Conservation (phyloP, 2,797 vertebrate genomes). For the Florisuga fusca region DNA sequence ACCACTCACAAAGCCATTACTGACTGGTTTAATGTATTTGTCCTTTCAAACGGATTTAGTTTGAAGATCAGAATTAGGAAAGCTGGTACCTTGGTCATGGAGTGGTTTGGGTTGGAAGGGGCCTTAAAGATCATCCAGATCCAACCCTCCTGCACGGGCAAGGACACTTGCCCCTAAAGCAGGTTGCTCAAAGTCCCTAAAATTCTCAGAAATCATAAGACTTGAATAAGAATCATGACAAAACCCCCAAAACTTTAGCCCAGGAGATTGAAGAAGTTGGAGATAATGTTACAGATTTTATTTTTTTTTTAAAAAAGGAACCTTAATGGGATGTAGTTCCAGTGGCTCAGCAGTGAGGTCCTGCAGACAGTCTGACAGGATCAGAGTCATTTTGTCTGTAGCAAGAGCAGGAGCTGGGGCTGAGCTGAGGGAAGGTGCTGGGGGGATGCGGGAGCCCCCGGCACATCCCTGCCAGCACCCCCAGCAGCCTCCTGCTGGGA, state of each 20-base stretch:
- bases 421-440: neutral
- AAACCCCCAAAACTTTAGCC: neutral
- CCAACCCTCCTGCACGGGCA: too few species aligned
- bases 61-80: neutral
- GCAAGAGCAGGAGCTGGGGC: neutral
- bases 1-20: rapidly evolving
- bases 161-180: too few species aligned
- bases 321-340: neutral
- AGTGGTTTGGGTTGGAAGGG: too few species aligned
- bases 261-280: neutral
- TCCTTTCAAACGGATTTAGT: neutral
- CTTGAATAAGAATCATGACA: neutral
- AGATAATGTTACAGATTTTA: neutral
- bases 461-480: neutral
- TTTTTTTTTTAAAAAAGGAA: neutral
- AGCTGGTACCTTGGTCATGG: neutral
- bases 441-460: neutral
- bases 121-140: too few species aligned
- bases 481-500: too few species aligned
- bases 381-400: neutral
- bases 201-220: neutral
- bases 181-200: too few species aligned
- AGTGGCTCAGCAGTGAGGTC: neutral
- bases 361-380: neutral
- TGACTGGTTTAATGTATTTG: neutral